phyloP scores from a whole-genome alignment of 1,140 invertebrate species.

The Saxidomus purpurata region DNA sequence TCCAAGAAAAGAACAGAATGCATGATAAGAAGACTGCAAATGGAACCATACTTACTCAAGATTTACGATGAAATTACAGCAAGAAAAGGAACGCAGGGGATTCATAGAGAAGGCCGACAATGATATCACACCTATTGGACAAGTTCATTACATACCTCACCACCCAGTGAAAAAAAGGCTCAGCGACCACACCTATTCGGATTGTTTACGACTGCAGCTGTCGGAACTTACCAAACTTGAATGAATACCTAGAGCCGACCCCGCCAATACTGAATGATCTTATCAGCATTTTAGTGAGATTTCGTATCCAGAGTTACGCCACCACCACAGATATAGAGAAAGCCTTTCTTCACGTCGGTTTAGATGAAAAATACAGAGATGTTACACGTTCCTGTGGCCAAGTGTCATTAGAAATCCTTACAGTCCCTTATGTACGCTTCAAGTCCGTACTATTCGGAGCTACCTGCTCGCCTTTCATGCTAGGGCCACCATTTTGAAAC shows the following conservation, averaged over 20 bases:
- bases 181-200: slow-evolving; percentile 5
- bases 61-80: slow-evolving; percentile 48
- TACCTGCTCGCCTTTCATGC: neutral
- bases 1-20: slow-evolving; percentile 29
- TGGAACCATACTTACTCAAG: slow-evolving; percentile 18
- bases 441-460: neutral
- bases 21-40: slow-evolving; percentile 35
- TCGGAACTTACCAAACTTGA: neutral
- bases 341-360: no score
- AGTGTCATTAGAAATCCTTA: neutral
- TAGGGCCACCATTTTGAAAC: neutral
- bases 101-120: slow-evolving; percentile 47
- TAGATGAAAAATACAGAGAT: no score
- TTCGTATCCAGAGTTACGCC: neutral
- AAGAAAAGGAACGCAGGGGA: slow-evolving; percentile 45
- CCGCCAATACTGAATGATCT: slow-evolving; percentile 13
- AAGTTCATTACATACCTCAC: slow-evolving; percentile 34
- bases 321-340: neutral
- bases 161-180: slow-evolving; percentile 37
- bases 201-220: slow-evolving; percentile 43
- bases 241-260: slow-evolving; percentile 27
- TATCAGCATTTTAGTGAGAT: neutral
- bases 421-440: neutral
- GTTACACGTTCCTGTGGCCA: neutral
- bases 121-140: neutral